These are phyloP conservation scores for Himalopsyche tibetana DNA, from an alignment of 2,888 invertebrate species.

Conservation along the genomic window DNA sequence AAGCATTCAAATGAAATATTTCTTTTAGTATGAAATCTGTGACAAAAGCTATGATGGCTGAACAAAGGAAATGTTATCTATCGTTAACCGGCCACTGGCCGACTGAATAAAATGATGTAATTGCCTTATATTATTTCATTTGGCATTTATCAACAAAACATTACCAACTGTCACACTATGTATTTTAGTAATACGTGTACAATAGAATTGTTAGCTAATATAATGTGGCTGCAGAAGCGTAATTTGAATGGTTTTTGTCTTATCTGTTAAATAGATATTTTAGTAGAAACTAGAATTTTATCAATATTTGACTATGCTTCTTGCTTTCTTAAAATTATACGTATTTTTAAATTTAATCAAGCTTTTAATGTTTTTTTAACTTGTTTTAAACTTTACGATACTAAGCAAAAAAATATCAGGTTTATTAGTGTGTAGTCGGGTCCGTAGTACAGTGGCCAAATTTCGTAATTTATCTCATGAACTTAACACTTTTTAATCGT, in stretches of 20 bases:
- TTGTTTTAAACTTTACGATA: too few relatives aligned
- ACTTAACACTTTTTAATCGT: too few relatives aligned
- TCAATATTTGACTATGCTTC: too few relatives aligned
- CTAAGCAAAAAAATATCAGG: too few relatives aligned
- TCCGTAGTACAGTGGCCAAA: too few relatives aligned
- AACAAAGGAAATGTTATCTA: constrained; percentile 27
- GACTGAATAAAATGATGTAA: constrained; percentile 22
- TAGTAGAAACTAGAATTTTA: too few relatives aligned
- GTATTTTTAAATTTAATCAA: too few relatives aligned
- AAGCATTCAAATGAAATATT: too few relatives aligned
- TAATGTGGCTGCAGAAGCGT: neutral
- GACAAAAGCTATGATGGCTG: neutral
- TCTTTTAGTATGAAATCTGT: neutral
- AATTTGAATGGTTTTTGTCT: neutral
- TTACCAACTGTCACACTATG: constrained; percentile 1
- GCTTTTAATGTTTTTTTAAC: too few relatives aligned
- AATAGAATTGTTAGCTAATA: neutral
- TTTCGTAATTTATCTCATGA: too few relatives aligned
- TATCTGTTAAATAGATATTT: neutral
- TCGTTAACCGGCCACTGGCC: constrained; percentile 3
- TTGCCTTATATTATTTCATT: constrained; percentile 24
- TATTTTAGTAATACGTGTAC: neutral
- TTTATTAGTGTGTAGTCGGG: too few relatives aligned
- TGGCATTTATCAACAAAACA: neutral
- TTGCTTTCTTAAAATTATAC: too few relatives aligned